Evolutionary conservation across 2,888 invertebrate genomes (phyloP), one percentile per base, ranked within the genome.

Genomic region (Leptinotarsa rubiginosa): DNA sequence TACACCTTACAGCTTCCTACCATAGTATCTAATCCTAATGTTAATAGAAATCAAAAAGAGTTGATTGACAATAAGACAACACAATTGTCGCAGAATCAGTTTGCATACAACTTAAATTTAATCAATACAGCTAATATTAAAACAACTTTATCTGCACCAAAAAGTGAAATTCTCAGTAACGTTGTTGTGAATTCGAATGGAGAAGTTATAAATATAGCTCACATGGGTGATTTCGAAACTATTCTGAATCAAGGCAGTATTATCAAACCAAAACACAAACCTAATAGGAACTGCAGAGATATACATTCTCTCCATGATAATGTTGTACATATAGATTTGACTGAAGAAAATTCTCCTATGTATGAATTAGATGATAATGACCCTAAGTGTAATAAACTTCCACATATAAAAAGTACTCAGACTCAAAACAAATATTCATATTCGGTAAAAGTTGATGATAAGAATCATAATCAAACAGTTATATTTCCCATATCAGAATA

Each of bases 111-210:
- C 71, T 77, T 86, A 25, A 85, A 86, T 76, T 79, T 85, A 13
- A 79, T 86, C 10, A 85, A 84, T 74, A 77, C 83, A 22, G 80
- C 81, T 64, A 79, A 83, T 47, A 75, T 84, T 7, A 86, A 85
- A 77, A 79, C 82, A 18, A 80, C 77, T 70, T 72, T 82, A 59
- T 56, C 22, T 25, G 56, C 22, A 69, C 83, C 84, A 16, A 86
- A 86, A 78, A 77, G 74, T 25, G 83, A 85, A 64, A 76, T 84
- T 25, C 76, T 86, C 18, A 84, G 83, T 73, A 86, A 86, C 74
- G 84, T 87, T 12, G 82, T 86, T 7, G 85, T 87, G 0, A 86
- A 86, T 78, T 82, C 86, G 1, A 86, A 85, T 73, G 86, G 87
- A 1, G 87, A 87, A 78, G 85, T 87, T 54, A 82, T 87, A 20